A percentile compares a stretch with the other conserved stretches of the same genome.
These are phyloP conservation scores for Chrysochloris asiatica DNA, from an alignment of 2,113 vertebrate species.

Conservation along the genomic window DNA sequence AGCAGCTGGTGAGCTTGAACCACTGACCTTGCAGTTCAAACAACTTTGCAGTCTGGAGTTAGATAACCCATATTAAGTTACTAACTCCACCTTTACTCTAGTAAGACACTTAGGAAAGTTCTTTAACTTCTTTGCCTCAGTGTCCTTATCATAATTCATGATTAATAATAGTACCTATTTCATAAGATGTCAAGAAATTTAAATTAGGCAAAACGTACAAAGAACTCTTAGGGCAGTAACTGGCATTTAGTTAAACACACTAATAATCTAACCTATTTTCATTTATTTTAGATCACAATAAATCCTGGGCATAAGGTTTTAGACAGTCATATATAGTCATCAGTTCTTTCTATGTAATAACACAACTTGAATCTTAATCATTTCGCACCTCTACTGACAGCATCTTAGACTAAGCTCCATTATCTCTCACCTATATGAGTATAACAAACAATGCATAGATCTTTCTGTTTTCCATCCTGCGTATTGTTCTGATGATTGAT, in stretches of 20 bases:
- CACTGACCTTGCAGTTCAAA: no score
- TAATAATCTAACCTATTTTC: neutral
- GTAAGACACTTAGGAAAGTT: neutral
- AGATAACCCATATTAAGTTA: constrained; percentile 16
- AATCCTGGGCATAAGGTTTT: neutral
- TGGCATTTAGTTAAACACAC: neutral
- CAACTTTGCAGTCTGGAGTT: no score
- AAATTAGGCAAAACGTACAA: neutral
- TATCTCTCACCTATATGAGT: neutral
- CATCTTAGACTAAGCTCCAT: neutral
- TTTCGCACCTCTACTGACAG: neutral
- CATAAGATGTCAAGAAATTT: neutral
- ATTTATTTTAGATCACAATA: constrained; percentile 24
- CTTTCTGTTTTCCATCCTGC: neutral
- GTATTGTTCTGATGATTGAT: neutral
- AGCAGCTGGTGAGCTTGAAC: no score
- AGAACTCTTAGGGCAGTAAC: neutral
- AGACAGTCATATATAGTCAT: neutral
- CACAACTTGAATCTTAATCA: neutral
- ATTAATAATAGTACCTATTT: neutral
- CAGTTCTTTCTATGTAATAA: constrained; percentile 22
- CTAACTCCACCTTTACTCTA: neutral
- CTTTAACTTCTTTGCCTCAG: neutral
- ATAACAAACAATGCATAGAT: neutral
- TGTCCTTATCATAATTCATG: neutral